Evolutionary conservation across 2,113 vertebrate species (phyloP).

Genomic region (Melozone crissalis): DNA sequence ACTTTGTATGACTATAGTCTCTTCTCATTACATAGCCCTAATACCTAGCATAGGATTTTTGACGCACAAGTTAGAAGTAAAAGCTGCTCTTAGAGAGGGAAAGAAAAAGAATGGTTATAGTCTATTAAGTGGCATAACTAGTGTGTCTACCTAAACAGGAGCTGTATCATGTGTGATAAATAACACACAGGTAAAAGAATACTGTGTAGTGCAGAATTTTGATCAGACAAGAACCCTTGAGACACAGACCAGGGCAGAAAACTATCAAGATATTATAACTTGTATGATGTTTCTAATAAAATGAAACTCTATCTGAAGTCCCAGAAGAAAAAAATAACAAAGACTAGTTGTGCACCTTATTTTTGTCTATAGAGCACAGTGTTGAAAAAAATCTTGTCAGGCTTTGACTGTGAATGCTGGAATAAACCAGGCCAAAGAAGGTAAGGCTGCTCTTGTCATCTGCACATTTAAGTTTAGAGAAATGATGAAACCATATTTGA

Average conservation of each 20-base stretch:
- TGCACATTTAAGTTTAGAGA: background rate
- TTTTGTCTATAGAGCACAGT: background rate
- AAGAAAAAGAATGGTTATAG: background rate
- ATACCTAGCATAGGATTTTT: background rate
- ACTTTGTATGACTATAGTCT: background rate
- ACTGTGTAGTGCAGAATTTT: background rate
- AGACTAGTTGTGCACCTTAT: background rate
- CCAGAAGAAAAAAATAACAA: background rate
- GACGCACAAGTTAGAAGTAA: background rate
- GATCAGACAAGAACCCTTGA: background rate
- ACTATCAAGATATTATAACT: background rate
- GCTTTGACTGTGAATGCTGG: background rate
- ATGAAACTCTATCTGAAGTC: background rate
- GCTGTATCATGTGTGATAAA: background rate
- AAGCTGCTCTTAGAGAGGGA: background rate
- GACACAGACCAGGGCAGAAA: background rate
- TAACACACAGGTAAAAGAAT: background rate
- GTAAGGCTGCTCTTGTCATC: background rate
- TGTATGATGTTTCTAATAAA: background rate
- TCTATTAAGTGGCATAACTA: background rate
- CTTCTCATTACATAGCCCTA: background rate
- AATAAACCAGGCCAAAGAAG: background rate
- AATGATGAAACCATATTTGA: background rate
- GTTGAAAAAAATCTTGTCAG: background rate
- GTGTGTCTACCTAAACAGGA: background rate